Evolutionary conservation across 2,888 invertebrate genomes (phyloP).

Genomic region (Schizaphis graminum): DNA sequence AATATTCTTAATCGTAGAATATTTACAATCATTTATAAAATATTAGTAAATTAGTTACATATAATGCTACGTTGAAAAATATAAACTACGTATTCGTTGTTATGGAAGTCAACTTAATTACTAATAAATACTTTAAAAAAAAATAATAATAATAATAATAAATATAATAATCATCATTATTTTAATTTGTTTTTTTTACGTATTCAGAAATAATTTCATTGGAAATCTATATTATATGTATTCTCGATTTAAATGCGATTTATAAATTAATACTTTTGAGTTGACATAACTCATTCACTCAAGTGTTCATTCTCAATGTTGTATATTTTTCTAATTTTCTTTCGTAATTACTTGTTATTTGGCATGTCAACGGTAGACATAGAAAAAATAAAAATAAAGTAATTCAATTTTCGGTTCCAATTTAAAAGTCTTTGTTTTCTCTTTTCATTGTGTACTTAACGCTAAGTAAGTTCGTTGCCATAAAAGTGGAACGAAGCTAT

Average conservation of each 20-base stretch:
- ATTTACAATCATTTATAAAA: background rate
- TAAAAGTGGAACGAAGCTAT: constrained; percentile 16
- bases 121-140: background rate
- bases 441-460: constrained; percentile 45
- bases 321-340: constrained; percentile 1
- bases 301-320: background rate
- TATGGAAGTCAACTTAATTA: background rate
- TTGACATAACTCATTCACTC: background rate
- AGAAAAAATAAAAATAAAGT: constrained; percentile 1
- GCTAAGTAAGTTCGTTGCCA: constrained; percentile 36
- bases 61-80: background rate
- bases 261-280: background rate
- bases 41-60: background rate
- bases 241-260: background rate
- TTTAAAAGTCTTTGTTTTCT: constrained; percentile 52
- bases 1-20: background rate
- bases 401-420: constrained; percentile 46
- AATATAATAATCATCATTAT: background rate
- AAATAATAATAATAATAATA: background rate
- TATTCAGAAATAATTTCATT: background rate
- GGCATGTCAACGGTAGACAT: background rate
- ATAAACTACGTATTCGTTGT: background rate
- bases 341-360: constrained; percentile 30
- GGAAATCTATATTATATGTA: background rate
- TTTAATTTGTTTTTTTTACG: background rate